phyloP scores from a whole-genome alignment of 2,113 vertebrate genomes.

The Sturnus vulgaris region DNA sequence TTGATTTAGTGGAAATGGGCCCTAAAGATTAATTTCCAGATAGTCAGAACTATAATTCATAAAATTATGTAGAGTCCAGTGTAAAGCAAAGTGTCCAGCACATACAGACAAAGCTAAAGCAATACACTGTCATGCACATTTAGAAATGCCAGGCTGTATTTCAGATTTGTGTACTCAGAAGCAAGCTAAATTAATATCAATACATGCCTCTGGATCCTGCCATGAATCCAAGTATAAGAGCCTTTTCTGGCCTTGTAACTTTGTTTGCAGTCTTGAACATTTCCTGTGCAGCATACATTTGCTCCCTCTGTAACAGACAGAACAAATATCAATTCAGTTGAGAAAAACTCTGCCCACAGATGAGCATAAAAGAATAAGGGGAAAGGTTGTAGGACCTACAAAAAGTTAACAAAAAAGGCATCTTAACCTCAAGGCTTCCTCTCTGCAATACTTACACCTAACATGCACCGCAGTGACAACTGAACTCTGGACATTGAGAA shows the following conservation, averaged over 20 bases:
- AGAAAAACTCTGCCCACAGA: background rate
- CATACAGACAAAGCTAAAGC: background rate
- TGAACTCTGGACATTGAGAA: background rate
- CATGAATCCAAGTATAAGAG: slow-evolving; percentile 98
- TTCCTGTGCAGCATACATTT: slow-evolving; percentile 96
- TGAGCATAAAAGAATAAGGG: background rate
- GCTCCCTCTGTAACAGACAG: slow-evolving; percentile 82
- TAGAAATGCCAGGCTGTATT: background rate
- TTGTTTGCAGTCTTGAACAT: slow-evolving; percentile 99
- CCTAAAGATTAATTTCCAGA: background rate
- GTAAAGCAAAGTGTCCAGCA: background rate
- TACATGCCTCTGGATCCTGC: slow-evolving; percentile 92
- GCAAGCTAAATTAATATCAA: background rate
- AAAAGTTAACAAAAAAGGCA: background rate
- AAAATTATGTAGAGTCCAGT: background rate
- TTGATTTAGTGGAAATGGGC: background rate
- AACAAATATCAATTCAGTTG: background rate
- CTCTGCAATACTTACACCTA: background rate
- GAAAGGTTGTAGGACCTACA: background rate
- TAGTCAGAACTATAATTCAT: background rate
- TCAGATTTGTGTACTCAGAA: background rate
- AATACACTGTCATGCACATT: background rate
- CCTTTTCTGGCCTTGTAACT: slow-evolving; percentile 95
- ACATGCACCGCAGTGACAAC: background rate
- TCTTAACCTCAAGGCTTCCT: background rate